Conservation (phyloP, 2,888 invertebrate species). For the Cryptus viduatorius region DNA sequence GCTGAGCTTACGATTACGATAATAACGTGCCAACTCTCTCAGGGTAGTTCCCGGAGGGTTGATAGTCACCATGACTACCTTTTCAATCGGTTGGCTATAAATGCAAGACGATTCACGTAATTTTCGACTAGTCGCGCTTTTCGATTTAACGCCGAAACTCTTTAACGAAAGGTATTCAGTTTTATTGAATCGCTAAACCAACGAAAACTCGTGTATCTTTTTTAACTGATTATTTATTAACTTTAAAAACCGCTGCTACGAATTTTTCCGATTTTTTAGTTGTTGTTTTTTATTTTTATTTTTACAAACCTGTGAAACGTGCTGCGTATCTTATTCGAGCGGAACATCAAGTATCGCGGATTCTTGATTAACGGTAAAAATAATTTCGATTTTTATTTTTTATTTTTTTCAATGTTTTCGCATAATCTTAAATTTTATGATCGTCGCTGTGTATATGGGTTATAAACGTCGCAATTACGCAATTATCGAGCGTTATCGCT, state of each 20-base stretch:
- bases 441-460: not conserved
- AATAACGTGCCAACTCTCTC: constrained; percentile 28
- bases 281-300: too few species aligned
- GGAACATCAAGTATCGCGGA: too few species aligned
- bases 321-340: too few species aligned
- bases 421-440: not conserved
- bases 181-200: not conserved
- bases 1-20: constrained; percentile 2
- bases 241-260: too few species aligned
- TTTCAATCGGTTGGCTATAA: constrained; percentile 51
- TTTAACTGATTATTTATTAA: too few species aligned
- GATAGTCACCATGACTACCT: constrained; percentile 82
- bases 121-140: constrained; percentile 36
- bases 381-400: too few species aligned
- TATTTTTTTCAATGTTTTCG: not conserved
- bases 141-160: constrained; percentile 12
- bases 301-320: too few species aligned
- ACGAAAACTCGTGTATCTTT: too few species aligned
- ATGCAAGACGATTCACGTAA: constrained; percentile 27
- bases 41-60: constrained; percentile 68
- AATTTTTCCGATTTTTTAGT: too few species aligned
- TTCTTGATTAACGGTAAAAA: too few species aligned
- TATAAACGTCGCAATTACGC: not conserved
- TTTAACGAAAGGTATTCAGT: not conserved
- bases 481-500: constrained; percentile 16